Evolutionary conservation across 2,888 invertebrate genomes (phyloP).

Genomic region (Agriopis marginaria): DNA sequence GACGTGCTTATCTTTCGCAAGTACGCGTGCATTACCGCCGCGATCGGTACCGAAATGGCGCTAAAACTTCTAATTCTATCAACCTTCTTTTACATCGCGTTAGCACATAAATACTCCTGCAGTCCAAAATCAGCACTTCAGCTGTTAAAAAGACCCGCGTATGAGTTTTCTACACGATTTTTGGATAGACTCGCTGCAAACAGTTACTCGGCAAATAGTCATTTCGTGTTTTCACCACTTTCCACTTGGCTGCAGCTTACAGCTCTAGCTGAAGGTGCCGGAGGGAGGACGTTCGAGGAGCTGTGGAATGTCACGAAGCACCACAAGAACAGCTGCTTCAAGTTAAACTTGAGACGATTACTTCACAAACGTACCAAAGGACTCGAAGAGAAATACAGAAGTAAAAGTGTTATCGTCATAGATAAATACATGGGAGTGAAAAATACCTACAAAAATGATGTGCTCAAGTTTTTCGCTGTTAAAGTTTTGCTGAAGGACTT

Average conservation of each 20-base stretch:
- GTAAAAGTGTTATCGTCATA: slow-evolving; percentile 61
- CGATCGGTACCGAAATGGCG: slow-evolving; percentile 47
- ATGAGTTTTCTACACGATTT: slow-evolving; percentile 66
- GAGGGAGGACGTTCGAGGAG: slow-evolving; percentile 59
- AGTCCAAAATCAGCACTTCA: slow-evolving; percentile 53
- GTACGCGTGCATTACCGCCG: slow-evolving; percentile 29
- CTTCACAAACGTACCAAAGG: slow-evolving; percentile 57
- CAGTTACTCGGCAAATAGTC: slow-evolving; percentile 49
- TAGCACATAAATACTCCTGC: slow-evolving; percentile 52
- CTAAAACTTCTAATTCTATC: slow-evolving; percentile 49
- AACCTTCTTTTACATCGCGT: slow-evolving; percentile 41
- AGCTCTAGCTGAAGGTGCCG: slow-evolving; percentile 67
- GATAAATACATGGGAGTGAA: slow-evolving; percentile 63
- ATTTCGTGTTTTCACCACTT: slow-evolving; percentile 73
- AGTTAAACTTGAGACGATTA: slow-evolving; percentile 54
- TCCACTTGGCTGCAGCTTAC: slow-evolving; percentile 70
- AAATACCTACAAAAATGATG: slow-evolving; percentile 52
- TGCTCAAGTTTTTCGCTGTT: slow-evolving; percentile 55
- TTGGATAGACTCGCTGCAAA: slow-evolving; percentile 64
- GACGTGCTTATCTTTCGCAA: slow-evolving; percentile 8
- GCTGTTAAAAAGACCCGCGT: slow-evolving; percentile 60
- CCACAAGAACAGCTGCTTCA: slow-evolving; percentile 61
- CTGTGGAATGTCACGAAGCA: slow-evolving; percentile 64
- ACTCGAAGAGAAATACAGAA: slow-evolving; percentile 50
- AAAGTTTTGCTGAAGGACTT: slow-evolving; percentile 62